Evolutionary conservation across 1,140 invertebrate species (phyloP).

Genomic region (Drosophila nasuta): DNA sequence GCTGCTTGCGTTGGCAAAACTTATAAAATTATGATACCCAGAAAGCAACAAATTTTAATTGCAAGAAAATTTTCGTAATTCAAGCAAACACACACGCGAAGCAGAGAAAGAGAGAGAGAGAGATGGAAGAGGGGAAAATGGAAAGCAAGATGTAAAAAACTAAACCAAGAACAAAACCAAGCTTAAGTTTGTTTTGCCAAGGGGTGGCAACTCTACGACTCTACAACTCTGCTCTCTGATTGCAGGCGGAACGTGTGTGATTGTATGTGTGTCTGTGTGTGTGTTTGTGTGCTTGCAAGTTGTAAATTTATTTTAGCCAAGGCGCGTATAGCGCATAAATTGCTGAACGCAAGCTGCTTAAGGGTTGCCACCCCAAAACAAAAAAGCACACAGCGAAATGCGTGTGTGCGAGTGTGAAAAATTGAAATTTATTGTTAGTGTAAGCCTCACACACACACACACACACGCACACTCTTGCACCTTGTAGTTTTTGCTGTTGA

Average conservation of each 20-base stretch:
- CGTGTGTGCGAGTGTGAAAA: conserved; percentile 65
- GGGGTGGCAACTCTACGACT: conserved; percentile 38
- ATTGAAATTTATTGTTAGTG: conserved; percentile 81
- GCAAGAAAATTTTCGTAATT: conserved; percentile 73
- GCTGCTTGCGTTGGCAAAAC: conserved; percentile 43
- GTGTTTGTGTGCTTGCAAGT: conserved; percentile 45
- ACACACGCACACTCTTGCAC: conserved; percentile 36
- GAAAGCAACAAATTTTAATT: conserved; percentile 72
- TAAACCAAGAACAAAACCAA: conserved; percentile 63
- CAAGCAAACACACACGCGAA: conserved; percentile 39
- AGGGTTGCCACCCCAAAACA: conserved; percentile 41
- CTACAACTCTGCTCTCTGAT: conserved; percentile 50
- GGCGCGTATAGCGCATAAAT: conserved; percentile 76
- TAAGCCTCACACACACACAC: conserved; percentile 55
- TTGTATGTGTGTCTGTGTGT: conserved; percentile 26
- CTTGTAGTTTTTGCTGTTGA: conserved; percentile 52
- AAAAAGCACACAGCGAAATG: conserved; percentile 8
- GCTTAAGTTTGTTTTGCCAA: conserved; percentile 38
- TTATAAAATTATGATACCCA: conserved; percentile 79
- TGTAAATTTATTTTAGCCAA: conserved; percentile 82
- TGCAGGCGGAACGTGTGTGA: conserved; percentile 36
- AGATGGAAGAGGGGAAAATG: background rate
- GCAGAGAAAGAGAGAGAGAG: background rate
- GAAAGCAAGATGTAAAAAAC: background rate
- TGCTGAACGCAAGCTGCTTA: conserved; percentile 70